These are phyloP conservation scores for Octopus sinensis DNA, from an alignment of 1,140 invertebrate genomes.

Conservation along the genomic window DNA sequence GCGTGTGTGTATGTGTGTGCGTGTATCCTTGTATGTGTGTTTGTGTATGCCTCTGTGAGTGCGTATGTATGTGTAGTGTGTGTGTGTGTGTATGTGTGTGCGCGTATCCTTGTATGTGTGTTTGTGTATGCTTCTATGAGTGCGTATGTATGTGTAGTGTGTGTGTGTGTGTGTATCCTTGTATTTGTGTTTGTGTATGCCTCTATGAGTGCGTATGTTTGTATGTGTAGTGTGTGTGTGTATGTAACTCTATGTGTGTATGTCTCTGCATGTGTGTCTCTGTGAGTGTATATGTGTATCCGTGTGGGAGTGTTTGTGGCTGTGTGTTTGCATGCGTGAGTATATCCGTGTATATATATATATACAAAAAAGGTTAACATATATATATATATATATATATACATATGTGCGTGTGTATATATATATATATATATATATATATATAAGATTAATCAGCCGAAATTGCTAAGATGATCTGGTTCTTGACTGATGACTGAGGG, in stretches of 20 bases:
- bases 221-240: neutral
- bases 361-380: neutral
- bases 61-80: neutral
- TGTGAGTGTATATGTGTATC: neutral
- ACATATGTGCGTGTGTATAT: neutral
- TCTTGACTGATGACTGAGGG: too few species aligned
- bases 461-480: too few species aligned
- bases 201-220: neutral
- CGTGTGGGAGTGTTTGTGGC: neutral
- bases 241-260: neutral
- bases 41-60: neutral
- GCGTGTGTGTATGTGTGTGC: neutral
- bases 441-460: too few species aligned
- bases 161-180: neutral
- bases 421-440: neutral
- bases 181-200: neutral
- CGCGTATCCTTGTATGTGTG: neutral
- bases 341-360: neutral
- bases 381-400: slow-evolving; percentile 1
- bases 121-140: neutral
- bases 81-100: neutral
- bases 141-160: neutral
- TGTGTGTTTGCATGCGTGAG: neutral
- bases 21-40: neutral
- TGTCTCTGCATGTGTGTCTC: neutral